A percentile compares a stretch with the other conserved stretches of the same genome.
These are phyloP conservation scores for Crepidodera aurea DNA, from an alignment of 2,888 invertebrate genomes.

Conservation along the genomic window DNA sequence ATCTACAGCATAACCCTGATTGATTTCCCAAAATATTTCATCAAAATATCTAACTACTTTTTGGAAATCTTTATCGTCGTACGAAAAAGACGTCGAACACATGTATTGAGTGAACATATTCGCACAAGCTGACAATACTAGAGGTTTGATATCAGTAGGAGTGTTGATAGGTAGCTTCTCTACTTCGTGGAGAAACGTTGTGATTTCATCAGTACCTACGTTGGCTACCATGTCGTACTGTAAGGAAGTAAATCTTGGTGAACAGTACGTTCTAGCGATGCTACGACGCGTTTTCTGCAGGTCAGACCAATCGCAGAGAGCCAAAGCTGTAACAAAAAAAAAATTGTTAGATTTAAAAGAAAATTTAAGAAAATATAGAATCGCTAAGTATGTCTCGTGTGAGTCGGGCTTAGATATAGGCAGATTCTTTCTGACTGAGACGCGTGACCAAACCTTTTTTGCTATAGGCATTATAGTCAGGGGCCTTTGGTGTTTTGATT, in stretches of 20 bases:
- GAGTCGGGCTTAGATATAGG: background rate
- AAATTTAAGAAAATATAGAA: too few species aligned
- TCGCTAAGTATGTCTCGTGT: background rate
- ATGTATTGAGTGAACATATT: conserved; percentile 89
- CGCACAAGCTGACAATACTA: conserved; percentile 76
- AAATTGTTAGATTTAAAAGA: background rate
- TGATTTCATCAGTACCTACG: conserved; percentile 73
- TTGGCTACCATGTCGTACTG: conserved; percentile 76
- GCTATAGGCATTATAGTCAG: background rate
- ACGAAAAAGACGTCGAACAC: conserved; percentile 81
- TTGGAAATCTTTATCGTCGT: conserved; percentile 73
- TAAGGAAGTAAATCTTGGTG: conserved; percentile 77
- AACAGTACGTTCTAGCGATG: conserved; percentile 81
- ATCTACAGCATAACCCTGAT: conserved; percentile 87
- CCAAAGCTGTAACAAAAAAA: conserved; percentile 73
- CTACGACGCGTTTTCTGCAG: conserved; percentile 81
- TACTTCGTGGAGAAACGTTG: conserved; percentile 68
- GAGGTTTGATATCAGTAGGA: conserved; percentile 71
- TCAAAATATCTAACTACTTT: conserved; percentile 77
- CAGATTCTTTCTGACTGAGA: conserved; percentile 31
- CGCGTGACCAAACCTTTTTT: conserved; percentile 43
- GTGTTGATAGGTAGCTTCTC: conserved; percentile 61
- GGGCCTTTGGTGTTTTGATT: background rate
- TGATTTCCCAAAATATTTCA: conserved; percentile 91
- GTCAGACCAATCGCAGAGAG: conserved; percentile 88